A percentile compares a stretch with the other conserved stretches of the same genome.
These are phyloP conservation scores for Aporrectodea caliginosa DNA, from an alignment of 1,140 invertebrate genomes.

Conservation along the genomic window DNA sequence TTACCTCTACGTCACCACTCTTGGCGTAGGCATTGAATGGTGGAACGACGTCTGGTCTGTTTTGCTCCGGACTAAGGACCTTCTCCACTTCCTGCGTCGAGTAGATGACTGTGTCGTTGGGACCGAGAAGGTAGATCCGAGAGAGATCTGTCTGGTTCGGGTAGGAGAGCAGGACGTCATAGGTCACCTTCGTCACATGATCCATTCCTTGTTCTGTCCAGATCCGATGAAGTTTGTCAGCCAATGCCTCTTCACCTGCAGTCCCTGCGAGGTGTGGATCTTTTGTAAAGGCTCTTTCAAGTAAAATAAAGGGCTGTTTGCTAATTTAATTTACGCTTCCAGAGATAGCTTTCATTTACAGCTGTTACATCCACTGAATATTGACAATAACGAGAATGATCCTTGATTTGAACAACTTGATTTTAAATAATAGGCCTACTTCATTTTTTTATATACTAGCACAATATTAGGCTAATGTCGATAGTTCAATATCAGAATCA, in stretches of 20 bases:
- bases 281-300: conserved; percentile 42
- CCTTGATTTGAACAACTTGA: no score
- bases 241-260: conserved; percentile 38
- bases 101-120: conserved; percentile 18
- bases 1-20: conserved; percentile 21
- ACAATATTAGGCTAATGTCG: no score
- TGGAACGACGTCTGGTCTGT: conserved; percentile 43
- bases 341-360: no score
- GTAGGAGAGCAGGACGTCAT: conserved; percentile 50
- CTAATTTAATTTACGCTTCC: no score
- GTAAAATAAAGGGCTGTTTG: no score
- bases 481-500: no score
- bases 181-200: conserved; percentile 41
- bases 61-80: conserved; percentile 42
- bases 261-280: conserved; percentile 49
- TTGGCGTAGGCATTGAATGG: conserved; percentile 48
- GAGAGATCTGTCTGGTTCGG: conserved; percentile 41
- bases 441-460: no score
- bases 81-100: conserved; percentile 37
- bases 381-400: no score
- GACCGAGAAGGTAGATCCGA: not conserved
- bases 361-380: no score
- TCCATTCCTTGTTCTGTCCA: conserved; percentile 42
- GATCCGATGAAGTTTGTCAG: conserved; percentile 37
- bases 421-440: no score